Percentiles rank a stretch among this genome's conserved stretches.
phyloP scores from a whole-genome alignment of 2,888 invertebrate species.

The Cephonodes hylas region DNA sequence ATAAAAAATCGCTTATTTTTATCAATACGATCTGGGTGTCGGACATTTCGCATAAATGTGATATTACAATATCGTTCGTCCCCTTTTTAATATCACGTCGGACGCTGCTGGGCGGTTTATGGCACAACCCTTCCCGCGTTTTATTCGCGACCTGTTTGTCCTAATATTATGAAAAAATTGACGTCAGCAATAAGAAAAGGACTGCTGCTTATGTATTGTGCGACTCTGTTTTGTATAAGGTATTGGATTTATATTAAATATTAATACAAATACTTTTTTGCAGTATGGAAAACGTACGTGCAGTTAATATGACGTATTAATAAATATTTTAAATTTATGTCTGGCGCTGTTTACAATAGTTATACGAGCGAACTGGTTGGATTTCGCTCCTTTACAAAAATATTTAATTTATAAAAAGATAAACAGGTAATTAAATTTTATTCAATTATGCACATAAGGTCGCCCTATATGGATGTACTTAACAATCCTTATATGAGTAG shows the following conservation, averaged over 20 bases:
- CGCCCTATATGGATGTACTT: background rate
- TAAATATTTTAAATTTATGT: too few relatives aligned
- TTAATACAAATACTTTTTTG: background rate
- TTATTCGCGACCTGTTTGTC: constrained; percentile 80
- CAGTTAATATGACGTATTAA: background rate
- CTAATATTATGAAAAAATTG: constrained; percentile 79
- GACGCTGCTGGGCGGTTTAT: constrained; percentile 78
- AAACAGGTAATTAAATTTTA: background rate
- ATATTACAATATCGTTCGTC: constrained; percentile 81
- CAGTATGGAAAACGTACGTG: background rate
- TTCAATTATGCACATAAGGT: background rate
- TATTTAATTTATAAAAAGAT: too few relatives aligned
- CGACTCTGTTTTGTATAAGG: constrained; percentile 11
- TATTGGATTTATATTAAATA: background rate
- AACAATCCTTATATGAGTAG: background rate
- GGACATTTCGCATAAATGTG: constrained; percentile 81
- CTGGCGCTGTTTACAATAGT: too few relatives aligned
- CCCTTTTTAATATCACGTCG: constrained; percentile 81
- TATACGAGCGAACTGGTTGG: too few relatives aligned
- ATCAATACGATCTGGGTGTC: constrained; percentile 80
- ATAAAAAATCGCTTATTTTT: constrained; percentile 81
- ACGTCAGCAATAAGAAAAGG: constrained; percentile 73
- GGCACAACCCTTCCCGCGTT: constrained; percentile 79
- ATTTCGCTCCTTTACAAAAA: background rate
- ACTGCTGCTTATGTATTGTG: constrained; percentile 52